phyloP scores from a whole-genome alignment of 2,888 invertebrate genomes.

The Hanleya hanleyi region DNA sequence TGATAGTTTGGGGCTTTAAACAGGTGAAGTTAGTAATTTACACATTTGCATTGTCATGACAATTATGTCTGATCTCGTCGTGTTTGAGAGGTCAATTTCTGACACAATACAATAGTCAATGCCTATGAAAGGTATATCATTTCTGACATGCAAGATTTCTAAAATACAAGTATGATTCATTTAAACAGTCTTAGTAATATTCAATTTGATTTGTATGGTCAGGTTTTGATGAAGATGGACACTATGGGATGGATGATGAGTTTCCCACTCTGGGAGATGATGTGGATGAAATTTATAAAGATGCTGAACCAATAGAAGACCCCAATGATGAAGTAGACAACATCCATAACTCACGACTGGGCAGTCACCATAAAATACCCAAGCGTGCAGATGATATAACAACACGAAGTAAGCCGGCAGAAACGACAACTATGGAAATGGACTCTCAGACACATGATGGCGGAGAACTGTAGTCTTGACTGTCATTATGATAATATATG shows the following conservation, averaged over 20 bases:
- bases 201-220: background rate
- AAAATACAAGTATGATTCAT: background rate
- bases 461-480: background rate
- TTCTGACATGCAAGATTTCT: too few relatives aligned
- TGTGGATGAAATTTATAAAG: background rate
- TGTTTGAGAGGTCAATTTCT: too few relatives aligned
- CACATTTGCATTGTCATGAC: too few relatives aligned
- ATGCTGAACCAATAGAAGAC: background rate
- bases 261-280: background rate
- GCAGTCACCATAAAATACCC: too few relatives aligned
- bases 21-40: too few relatives aligned
- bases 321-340: background rate
- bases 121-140: too few relatives aligned
- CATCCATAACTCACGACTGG: background rate
- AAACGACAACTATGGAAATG: background rate
- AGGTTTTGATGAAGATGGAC: conserved; percentile 31
- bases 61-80: too few relatives aligned
- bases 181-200: too few relatives aligned
- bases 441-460: background rate
- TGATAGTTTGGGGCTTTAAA: too few relatives aligned
- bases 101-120: too few relatives aligned
- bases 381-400: background rate
- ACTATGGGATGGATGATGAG: background rate
- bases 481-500: too few relatives aligned
- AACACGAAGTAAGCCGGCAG: background rate